Base-by-base conservation (phyloP, 1,140 invertebrate species). In the Carcinoscorpius rotundicauda region DNA sequence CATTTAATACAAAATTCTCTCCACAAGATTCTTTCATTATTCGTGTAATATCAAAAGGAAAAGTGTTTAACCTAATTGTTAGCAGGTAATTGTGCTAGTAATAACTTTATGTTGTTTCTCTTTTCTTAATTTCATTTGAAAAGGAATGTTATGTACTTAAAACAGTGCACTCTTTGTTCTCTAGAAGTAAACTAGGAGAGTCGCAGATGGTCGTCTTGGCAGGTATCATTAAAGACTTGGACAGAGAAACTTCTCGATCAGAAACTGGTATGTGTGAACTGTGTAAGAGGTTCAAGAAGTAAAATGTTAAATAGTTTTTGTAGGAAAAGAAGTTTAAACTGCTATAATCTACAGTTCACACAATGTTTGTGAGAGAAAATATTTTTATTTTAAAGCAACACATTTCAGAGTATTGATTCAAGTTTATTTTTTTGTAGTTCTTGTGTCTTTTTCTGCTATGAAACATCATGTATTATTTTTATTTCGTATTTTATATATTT, bases 171-270 rank as follows among this genome's bases (percentile, higher is more conserved):
- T 74, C 78, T 52, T 85, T 29, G 29, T 29, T 83, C 72, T 80
- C 85, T 4, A 80, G 82, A 71, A 78, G 78, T n/a, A 82, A 82
- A 4, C 72, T 90, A 11, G 82, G 83, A 48, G 87, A 90, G 68
- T 84, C 87, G 52, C 87, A 93, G 74, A 87, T 91, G 78, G 83
- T 86, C 11, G 84, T 89, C 70, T 78, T 94, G 51, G 87, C 90
- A 3, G 85, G 86, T 8, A 86, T 95, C 58, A 86, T 93, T 59
- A 83, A 86, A 71, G 91, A 94, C 76, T 79, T 94, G 50, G 91
- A 95, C 76, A 81, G 85, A 67, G 91, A 93, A 78, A 88, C 87
- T 49, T 83, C 86, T 6, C 80, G 84, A 69, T 86, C 87, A n/a
- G 87, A 90, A 72, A 85, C 84, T 69, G 86, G 87, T 86, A 78